Evolutionary conservation across 2,113 vertebrate species (phyloP).

Genomic region (Trichechus manatus): DNA sequence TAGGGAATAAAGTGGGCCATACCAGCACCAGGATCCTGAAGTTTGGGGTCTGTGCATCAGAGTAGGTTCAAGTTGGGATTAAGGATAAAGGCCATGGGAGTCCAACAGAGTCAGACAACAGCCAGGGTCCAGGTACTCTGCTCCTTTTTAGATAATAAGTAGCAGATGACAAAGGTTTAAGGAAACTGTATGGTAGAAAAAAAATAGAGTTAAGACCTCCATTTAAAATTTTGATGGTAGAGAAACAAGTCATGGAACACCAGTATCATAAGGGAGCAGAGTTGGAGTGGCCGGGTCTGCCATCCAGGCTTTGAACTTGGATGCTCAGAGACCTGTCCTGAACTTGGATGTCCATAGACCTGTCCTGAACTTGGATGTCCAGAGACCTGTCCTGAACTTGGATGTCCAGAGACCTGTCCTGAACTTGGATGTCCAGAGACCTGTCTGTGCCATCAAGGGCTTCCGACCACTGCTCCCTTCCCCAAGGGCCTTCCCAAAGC

Average conservation of each 20-base stretch:
- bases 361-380: background rate
- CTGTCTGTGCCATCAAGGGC: background rate
- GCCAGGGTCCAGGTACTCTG: background rate
- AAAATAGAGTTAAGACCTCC: background rate
- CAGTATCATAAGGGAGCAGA: background rate
- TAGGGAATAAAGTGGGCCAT: background rate
- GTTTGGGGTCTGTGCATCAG: background rate
- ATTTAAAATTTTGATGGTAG: background rate
- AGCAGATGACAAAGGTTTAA: background rate
- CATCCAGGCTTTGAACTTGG: background rate
- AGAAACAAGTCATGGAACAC: background rate
- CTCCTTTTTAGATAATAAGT: background rate
- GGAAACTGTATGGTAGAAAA: background rate
- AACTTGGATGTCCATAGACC: background rate
- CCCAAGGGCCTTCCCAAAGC: background rate
- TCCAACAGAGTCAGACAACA: background rate
- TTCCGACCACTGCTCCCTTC: too few relatives aligned
- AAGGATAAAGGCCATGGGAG: background rate
- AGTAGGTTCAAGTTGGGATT: too few relatives aligned
- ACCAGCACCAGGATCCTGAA: fast-evolving
- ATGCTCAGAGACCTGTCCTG: background rate
- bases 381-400: background rate
- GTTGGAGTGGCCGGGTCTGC: background rate
- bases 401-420: background rate
- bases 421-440: background rate